phyloP scores from a whole-genome alignment of 2,888 invertebrate genomes.

The Gnatocerus cornutus region DNA sequence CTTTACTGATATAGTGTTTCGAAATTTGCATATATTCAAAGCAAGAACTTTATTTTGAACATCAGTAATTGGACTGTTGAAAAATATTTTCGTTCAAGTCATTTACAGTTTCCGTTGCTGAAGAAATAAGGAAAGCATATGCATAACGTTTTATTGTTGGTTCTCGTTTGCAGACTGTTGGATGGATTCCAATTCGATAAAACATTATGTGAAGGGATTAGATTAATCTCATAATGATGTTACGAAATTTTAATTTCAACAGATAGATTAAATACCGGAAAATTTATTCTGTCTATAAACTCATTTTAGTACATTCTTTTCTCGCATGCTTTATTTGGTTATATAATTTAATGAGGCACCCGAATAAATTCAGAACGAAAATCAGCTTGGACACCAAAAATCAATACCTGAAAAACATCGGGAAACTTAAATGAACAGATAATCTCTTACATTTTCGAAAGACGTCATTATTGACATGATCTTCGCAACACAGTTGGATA shows the following conservation, averaged over 20 bases:
- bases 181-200: conserved; percentile 50
- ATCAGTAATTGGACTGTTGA: neutral
- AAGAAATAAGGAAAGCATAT: conserved; percentile 31
- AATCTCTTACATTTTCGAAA: too few relatives aligned
- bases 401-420: too few relatives aligned
- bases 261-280: conserved; percentile 5
- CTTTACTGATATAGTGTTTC: neutral
- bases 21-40: too few relatives aligned
- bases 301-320: too few relatives aligned
- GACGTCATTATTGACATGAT: too few relatives aligned
- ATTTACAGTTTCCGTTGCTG: conserved; percentile 8
- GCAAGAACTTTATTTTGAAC: neutral
- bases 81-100: neutral
- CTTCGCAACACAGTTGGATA: too few relatives aligned
- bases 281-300: neutral
- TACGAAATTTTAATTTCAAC: conserved; percentile 32
- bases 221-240: conserved; percentile 35
- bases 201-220: conserved; percentile 51
- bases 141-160: conserved; percentile 46
- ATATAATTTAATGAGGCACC: too few relatives aligned
- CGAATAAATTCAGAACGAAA: too few relatives aligned
- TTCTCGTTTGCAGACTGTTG: conserved; percentile 48
- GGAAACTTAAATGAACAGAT: too few relatives aligned
- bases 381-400: too few relatives aligned
- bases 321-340: too few relatives aligned